Base-by-base conservation (phyloP, 2,888 invertebrate species). In the Sicus ferrugineus region DNA sequence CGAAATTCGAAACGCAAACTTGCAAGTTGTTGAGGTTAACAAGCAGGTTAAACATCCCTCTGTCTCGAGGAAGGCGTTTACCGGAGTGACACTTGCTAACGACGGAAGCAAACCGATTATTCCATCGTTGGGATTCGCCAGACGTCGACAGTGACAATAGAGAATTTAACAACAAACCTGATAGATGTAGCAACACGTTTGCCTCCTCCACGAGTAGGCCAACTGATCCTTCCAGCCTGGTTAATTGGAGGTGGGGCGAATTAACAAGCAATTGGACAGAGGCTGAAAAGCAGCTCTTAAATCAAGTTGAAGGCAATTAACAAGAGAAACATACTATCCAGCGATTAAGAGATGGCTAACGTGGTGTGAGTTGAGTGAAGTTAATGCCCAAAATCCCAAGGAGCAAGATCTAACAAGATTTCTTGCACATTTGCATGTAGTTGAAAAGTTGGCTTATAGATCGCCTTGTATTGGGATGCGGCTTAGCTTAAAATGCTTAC, bases 101-200 rank as follows among this genome's bases (percentile, higher is more conserved):
- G 1, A n/a, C 42, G 62, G 63, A 42, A 69, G 67, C 52, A 64
- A 58, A 58, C 59, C 63, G 23, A 9, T 34, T 64, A 11, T 71
- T 67, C 58, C 31, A 69, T 38, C 48, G 7, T 65, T 70, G 70
- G 64, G 66, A 68, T 23, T 70, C 38, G 48, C 72, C 68, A 42
- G 66, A 66, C 61, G 66, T 68, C 54, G 70, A 70, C 34, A 19
- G n/a, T 50, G 50, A n/a, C 21, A n/a, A 19, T 50, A 50, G 50
- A 50, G 9, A 50, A 50, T 50, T 21, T 50, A 9, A 3, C 9
- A 50, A 6, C n/a, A 19, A 50, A 50, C 3, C 21, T 50, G 19
- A 21, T 50, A 6, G 50, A 50, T 21, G 19, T 14, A 9, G 50
- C 19, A 21, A 50, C 50, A 21, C 3, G 19, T 50, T 21, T 50